These are phyloP conservation scores for Chaetoderma sp. DNA, from an alignment of 2,888 invertebrate species.

Conservation along the genomic window DNA sequence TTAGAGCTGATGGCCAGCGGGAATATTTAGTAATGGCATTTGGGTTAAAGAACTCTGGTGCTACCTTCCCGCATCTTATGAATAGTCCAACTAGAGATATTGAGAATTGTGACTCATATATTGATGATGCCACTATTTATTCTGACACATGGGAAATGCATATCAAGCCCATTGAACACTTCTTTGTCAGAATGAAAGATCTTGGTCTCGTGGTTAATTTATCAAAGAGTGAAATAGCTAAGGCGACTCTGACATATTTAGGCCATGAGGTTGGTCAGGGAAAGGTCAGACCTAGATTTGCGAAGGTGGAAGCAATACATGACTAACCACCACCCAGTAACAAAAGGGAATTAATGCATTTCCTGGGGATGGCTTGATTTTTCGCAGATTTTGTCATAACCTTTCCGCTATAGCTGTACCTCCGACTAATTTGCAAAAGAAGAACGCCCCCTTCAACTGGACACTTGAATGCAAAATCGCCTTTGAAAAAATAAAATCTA, in stretches of 20 bases:
- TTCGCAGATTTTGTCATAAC: constrained; percentile 34
- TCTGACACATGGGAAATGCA: constrained; percentile 16
- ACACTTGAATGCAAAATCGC: constrained; percentile 43
- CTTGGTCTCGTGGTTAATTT: too few species aligned
- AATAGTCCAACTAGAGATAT: constrained; percentile 12
- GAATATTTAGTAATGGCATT: constrained; percentile 41
- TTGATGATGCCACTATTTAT: constrained; percentile 31
- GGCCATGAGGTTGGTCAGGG: constrained; percentile 41
- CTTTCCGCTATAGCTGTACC: constrained; percentile 25
- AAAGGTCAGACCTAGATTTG: constrained; percentile 29
- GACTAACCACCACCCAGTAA: constrained; percentile 25
- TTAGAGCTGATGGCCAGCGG: constrained; percentile 2
- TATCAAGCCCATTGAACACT: constrained; percentile 9
- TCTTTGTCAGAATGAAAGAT: constrained; percentile 7
- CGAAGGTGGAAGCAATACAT: constrained; percentile 23
- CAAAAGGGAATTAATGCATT: constrained; percentile 30
- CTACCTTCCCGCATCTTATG: constrained; percentile 36
- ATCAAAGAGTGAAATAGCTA: too few species aligned
- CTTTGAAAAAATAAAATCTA: constrained; percentile 50
- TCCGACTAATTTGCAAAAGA: constrained; percentile 17
- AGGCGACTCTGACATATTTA: constrained; percentile 33
- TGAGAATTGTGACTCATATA: constrained; percentile 22
- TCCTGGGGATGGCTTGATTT: constrained; percentile 33
- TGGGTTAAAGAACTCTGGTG: constrained; percentile 38
- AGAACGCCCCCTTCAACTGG: constrained; percentile 46